Conservation (phyloP, 2,888 invertebrate species). For the Shargacucullia verbasci region DNA sequence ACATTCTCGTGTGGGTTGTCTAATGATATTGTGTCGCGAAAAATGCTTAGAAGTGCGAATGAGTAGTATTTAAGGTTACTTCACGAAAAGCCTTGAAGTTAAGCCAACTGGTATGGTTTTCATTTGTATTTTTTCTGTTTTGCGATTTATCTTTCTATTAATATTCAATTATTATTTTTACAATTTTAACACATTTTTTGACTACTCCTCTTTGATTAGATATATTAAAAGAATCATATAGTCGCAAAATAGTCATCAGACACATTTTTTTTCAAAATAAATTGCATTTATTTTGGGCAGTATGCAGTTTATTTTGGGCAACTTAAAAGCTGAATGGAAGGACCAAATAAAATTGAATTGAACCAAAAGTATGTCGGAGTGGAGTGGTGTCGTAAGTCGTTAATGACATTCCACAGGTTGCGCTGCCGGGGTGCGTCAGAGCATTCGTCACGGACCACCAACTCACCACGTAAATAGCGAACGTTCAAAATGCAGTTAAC, state of each 20-base stretch:
- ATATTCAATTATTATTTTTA: too few species aligned
- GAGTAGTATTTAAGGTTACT: slow-evolving; percentile 46
- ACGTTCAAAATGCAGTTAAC: slow-evolving; percentile 75
- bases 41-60: slow-evolving; percentile 45
- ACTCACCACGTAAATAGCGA: slow-evolving; percentile 66
- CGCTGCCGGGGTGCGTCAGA: slow-evolving; percentile 80
- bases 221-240: too few species aligned
- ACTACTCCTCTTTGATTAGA: too few species aligned
- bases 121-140: too few species aligned
- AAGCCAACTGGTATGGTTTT: slow-evolving; percentile 49
- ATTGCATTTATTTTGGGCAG: background rate
- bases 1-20: slow-evolving; percentile 43
- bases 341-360: slow-evolving; percentile 63
- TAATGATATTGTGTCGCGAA: slow-evolving; percentile 45
- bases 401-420: slow-evolving; percentile 84
- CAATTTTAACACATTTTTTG: too few species aligned
- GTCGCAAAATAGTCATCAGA: too few species aligned
- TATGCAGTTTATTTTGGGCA: slow-evolving; percentile 28
- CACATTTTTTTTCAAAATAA: slow-evolving; percentile 1
- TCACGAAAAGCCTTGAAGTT: slow-evolving; percentile 46
- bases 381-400: slow-evolving; percentile 77
- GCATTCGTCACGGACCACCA: slow-evolving; percentile 75
- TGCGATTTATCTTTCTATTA: too few species aligned
- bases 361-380: slow-evolving; percentile 66
- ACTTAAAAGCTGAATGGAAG: slow-evolving; percentile 36